These are phyloP conservation scores for Adelognathus sp. DNA, from an alignment of 2,888 invertebrate species.

Conservation along the genomic window DNA sequence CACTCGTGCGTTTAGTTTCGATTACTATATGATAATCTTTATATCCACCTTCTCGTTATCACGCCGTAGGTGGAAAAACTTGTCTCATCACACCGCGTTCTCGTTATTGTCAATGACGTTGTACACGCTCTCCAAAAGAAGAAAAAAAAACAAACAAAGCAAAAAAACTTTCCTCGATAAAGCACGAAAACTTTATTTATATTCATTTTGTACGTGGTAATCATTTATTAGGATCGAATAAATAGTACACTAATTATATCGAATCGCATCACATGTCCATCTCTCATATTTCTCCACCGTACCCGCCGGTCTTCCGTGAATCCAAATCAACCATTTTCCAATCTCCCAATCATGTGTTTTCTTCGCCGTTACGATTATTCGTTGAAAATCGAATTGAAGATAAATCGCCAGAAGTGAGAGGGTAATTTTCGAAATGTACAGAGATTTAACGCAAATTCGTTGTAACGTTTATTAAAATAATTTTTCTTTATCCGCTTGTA, in stretches of 20 bases:
- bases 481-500: slow-evolving; percentile 30
- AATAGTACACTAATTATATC: slow-evolving; percentile 59
- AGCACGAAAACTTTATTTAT: slow-evolving; percentile 78
- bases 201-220: slow-evolving; percentile 79
- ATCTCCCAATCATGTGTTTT: too few species aligned
- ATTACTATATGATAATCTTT: slow-evolving; percentile 38
- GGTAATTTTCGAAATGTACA: too few species aligned
- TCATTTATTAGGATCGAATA: slow-evolving; percentile 73
- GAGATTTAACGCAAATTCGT: slow-evolving; percentile 29
- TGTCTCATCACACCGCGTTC: slow-evolving; percentile 28
- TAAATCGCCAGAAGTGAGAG: too few species aligned
- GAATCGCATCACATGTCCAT: neutral
- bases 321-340: too few species aligned
- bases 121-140: neutral
- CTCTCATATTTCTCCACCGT: slow-evolving; percentile 13
- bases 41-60: slow-evolving; percentile 28
- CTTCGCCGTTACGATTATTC: too few species aligned
- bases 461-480: slow-evolving; percentile 53
- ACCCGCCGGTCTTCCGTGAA: too few species aligned
- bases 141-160: neutral
- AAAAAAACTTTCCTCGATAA: slow-evolving; percentile 56
- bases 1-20: slow-evolving; percentile 75
- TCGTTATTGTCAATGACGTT: slow-evolving; percentile 9
- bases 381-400: too few species aligned
- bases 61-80: slow-evolving; percentile 33